These are phyloP conservation scores for Geodia barretti DNA, from an alignment of 37 sponge, comb jelly and placozoan species.

Conservation along the genomic window DNA sequence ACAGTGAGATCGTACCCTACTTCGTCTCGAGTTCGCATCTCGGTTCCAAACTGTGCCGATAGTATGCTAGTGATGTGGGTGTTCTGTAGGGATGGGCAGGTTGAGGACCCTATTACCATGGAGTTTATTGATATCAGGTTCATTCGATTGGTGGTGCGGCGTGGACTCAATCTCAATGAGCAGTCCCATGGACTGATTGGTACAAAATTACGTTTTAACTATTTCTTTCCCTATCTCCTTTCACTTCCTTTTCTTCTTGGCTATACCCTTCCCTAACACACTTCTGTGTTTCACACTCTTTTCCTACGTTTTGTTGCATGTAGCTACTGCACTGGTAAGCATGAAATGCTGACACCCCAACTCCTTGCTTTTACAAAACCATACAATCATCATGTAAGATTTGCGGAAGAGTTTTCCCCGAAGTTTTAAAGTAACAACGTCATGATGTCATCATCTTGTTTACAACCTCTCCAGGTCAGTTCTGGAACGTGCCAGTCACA, in stretches of 20 bases:
- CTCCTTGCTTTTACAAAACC: too few relatives aligned
- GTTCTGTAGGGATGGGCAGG: constrained; percentile 15
- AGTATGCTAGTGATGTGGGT: constrained; percentile 49
- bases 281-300: too few relatives aligned
- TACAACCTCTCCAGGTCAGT: constrained; percentile 62
- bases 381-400: too few relatives aligned
- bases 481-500: constrained; percentile 57
- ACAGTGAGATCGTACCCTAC: constrained; percentile 3
- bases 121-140: not conserved
- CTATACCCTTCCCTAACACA: too few relatives aligned
- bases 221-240: too few relatives aligned
- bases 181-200: constrained; percentile 42
- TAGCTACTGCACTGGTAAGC: too few relatives aligned
- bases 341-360: too few relatives aligned
- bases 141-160: constrained; percentile 44
- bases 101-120: constrained; percentile 14
- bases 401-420: too few relatives aligned
- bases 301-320: too few relatives aligned
- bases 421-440: too few relatives aligned
- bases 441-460: too few relatives aligned
- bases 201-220: not conserved
- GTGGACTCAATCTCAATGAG: constrained; percentile 23
- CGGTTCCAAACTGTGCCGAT: constrained; percentile 54
- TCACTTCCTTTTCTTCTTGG: too few relatives aligned
- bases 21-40: constrained; percentile 13